Evolutionary conservation across 2,113 vertebrate species (phyloP).

Genomic region (Lonchura striata): DNA sequence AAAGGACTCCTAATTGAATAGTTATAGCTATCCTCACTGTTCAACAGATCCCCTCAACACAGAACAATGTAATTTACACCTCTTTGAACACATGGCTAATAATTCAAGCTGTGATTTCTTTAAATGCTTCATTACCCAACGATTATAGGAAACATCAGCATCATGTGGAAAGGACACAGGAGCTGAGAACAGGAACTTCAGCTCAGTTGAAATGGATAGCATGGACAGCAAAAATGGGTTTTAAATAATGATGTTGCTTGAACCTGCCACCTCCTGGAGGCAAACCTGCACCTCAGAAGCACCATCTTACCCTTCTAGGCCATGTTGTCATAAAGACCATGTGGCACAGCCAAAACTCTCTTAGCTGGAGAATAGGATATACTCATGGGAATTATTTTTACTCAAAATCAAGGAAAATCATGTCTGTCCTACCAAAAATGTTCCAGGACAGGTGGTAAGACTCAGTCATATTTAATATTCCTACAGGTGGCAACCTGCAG

Average conservation of each 20-base stretch:
- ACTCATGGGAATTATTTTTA: background rate
- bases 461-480: background rate
- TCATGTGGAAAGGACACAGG: background rate
- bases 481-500: background rate
- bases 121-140: background rate
- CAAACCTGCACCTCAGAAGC: background rate
- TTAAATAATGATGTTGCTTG: background rate
- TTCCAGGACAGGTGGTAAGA: background rate
- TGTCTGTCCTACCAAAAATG: background rate
- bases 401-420: background rate
- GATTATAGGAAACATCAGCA: background rate
- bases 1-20: background rate
- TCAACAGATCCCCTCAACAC: background rate
- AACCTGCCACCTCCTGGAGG: background rate
- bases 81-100: background rate
- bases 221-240: background rate
- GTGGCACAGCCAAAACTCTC: accelerated
- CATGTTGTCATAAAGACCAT: accelerated
- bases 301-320: too few species aligned
- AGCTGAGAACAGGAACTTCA: background rate
- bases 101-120: background rate
- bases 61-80: background rate
- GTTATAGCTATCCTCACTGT: background rate
- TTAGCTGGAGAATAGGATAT: background rate
- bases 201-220: background rate